Evolutionary conservation across 2,113 vertebrate genomes (phyloP), one percentile per base, ranked within the genome.

Genomic region (Lycaon pictus): DNA sequence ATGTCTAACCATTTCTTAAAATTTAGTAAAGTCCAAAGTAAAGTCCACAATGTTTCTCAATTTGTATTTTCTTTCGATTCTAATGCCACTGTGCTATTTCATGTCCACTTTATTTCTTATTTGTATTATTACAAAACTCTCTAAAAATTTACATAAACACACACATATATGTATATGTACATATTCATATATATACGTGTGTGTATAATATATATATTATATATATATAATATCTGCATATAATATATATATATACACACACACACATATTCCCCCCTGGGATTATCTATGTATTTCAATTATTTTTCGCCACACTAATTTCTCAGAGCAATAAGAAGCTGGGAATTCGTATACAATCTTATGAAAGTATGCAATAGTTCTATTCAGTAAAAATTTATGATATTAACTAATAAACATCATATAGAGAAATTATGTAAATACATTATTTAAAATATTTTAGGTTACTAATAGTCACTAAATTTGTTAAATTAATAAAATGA

Each of bases 401-500:
- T 82, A n/a, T 76, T 76, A 8, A 91, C 53, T 55, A 83, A 27
- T n/a, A 25, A 55, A 32, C 4, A 62, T 56, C 69, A 48, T 80
- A 93, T 23, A 48, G 27, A 51, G 22, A 86, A 63, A 93, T 51
- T 62, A 56, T 77, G 8, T 77, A 63, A 48, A 19, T 51, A 19
- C 51, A 48, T 87, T 15, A 74, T 87, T 77, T 84, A 23, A 88
- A 93, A 48, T 4, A 77, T 71, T 93, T 85, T 76, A 77, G n/a
- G 35, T 53, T 85, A 55, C 3, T 87, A 80, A 81, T 51, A 55
- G 37, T 72, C 3, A 83, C 29, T 69, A 82, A 89, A 56, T 80
- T 83, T 87, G 37, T 93, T 90, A 90, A 93, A 71, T 93, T 88
- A 86, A 76, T 93, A 79, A 97, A 96, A 87, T 58, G 10, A 80